Base-by-base conservation (phyloP, 1,140 invertebrate genomes). In the Propsilocerus akamusi region DNA sequence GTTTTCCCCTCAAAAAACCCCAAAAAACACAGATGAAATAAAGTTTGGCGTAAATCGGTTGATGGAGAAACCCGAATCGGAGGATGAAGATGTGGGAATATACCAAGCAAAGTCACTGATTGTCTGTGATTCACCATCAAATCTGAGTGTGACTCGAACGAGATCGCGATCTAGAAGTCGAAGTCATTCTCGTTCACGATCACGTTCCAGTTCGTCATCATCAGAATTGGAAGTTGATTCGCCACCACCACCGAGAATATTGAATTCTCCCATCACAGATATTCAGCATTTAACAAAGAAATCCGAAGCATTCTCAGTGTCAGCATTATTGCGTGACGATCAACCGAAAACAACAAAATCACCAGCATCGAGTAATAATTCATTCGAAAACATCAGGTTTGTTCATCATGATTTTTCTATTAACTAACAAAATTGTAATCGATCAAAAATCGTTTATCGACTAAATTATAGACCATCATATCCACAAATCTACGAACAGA, bases 281-380 rank as follows among this genome's bases (percentile, higher is more conserved):
- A 69, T 53, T 64, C 70, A 48, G 67, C 73, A 5, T 69, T 58
- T 53, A 56, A 30, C 67, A 61, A 80, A 80, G 63, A 76, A 79
- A 67, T 85, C 81, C 5, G 79, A 85, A 63, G 73, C 78, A 5
- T 86, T 86, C 60, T 86, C 81, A 50, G 83, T 86, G 5, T 83
- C 77, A 46, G 84, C 82, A 0, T 65, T 86, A 4, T 62, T 86
- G 11, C 72, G 81, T 63, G 81, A 83, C 47, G 83, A 87, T 62
- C 75, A 80, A 20, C 81, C 78, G 2, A 72, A 77, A 65, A 60
- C 70, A 52, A 70, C 59, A 60, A 72, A 65, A 70, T 70, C 58
- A 53, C 66, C 58, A 58, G 60, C 62, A n/a, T 53, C 63, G 49
- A 60, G 62, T 49, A 59, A 61, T 37, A 65, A 68, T 49, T 65